Conservation (phyloP, 2,113 vertebrate genomes). For the Peromyscus leucopus region DNA sequence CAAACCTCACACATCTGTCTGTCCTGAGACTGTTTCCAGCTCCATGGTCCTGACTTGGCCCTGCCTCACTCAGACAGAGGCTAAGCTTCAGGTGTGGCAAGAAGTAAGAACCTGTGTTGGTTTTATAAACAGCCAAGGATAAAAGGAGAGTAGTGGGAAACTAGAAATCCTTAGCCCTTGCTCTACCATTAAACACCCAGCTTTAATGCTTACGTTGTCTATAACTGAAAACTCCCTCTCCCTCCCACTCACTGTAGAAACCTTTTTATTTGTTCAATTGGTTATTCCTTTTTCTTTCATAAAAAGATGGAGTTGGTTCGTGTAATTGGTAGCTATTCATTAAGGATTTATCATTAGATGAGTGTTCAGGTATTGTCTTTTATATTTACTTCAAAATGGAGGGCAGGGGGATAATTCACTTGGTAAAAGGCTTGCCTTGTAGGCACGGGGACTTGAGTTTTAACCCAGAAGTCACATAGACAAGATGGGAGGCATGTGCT, state of each 20-base stretch:
- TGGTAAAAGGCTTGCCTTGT: neutral
- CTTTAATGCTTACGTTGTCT: neutral
- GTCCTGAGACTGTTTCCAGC: neutral
- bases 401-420: neutral
- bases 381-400: conserved; percentile 20
- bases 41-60: neutral
- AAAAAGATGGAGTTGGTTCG: neutral
- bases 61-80: neutral
- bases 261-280: neutral
- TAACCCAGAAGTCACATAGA: neutral
- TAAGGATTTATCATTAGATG: neutral
- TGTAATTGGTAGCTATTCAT: neutral
- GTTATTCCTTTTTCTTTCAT: conserved; percentile 31
- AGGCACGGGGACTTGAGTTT: neutral
- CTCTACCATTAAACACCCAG: neutral
- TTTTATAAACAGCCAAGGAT: neutral
- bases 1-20: neutral
- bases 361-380: neutral
- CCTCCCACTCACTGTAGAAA: neutral
- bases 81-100: neutral
- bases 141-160: neutral
- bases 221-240: neutral
- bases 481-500: too few species aligned
- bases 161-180: neutral
- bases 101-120: neutral